Evolutionary conservation across 2,113 vertebrate genomes (phyloP).

Genomic region (Nannobrachium achirus): DNA sequence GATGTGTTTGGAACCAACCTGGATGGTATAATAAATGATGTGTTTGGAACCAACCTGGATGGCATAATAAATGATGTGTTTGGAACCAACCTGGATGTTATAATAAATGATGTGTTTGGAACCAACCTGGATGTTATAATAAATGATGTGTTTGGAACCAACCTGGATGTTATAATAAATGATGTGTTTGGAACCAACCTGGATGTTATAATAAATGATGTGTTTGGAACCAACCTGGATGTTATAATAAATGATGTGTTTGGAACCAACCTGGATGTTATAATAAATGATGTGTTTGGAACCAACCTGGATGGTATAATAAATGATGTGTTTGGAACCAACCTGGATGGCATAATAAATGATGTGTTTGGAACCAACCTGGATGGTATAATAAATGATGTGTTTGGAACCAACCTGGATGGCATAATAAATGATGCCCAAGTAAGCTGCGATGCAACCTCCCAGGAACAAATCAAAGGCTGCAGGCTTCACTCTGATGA

Average conservation of each 20-base stretch:
- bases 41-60: slow-evolving; percentile 79
- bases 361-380: slow-evolving; percentile 75
- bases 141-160: slow-evolving; percentile 66
- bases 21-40: slow-evolving; percentile 76
- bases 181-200: slow-evolving; percentile 75
- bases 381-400: slow-evolving; percentile 76
- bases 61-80: slow-evolving; percentile 74
- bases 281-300: slow-evolving; percentile 77
- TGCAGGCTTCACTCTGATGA: slow-evolving; percentile 81
- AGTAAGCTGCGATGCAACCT: slow-evolving; percentile 78
- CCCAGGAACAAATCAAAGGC: slow-evolving; percentile 83
- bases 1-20: slow-evolving; percentile 75
- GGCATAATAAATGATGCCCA: slow-evolving; percentile 76
- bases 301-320: slow-evolving; percentile 77
- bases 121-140: slow-evolving; percentile 77
- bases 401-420: slow-evolving; percentile 79
- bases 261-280: slow-evolving; percentile 74
- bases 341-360: slow-evolving; percentile 81
- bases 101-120: slow-evolving; percentile 77
- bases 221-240: slow-evolving; percentile 79
- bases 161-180: slow-evolving; percentile 81
- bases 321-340: slow-evolving; percentile 66
- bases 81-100: slow-evolving; percentile 74
- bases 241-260: slow-evolving; percentile 74
- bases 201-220: slow-evolving; percentile 76